These are phyloP conservation scores for Peromyscus californicus DNA, from an alignment of 2,113 vertebrate species.

Conservation along the genomic window DNA sequence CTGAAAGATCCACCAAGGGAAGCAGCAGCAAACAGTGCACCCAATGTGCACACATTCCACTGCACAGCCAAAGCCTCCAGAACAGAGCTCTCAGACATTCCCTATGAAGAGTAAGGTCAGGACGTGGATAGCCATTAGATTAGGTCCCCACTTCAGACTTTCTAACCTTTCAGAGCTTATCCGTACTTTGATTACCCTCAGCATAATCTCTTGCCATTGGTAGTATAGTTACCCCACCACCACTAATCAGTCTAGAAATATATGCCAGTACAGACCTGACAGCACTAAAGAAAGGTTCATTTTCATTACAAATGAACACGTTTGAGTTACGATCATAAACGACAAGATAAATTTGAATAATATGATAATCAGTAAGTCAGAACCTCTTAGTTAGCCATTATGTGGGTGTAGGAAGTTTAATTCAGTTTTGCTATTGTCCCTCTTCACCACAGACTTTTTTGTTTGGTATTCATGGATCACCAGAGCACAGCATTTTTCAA, in stretches of 20 bases:
- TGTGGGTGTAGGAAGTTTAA: background rate
- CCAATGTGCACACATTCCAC: accelerated
- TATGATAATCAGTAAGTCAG: background rate
- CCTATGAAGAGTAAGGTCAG: background rate
- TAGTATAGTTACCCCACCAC: background rate
- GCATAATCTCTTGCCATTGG: background rate
- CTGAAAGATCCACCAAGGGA: background rate
- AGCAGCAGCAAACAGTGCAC: background rate
- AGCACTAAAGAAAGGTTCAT: background rate
- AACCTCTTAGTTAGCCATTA: background rate
- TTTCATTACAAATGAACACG: background rate
- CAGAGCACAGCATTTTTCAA: background rate
- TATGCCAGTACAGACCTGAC: background rate
- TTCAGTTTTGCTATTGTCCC: background rate
- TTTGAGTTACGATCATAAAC: background rate
- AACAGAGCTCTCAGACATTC: background rate
- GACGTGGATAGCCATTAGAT: background rate
- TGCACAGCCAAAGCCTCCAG: background rate
- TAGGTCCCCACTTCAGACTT: background rate
- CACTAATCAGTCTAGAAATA: background rate
- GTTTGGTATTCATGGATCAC: background rate
- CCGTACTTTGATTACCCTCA: background rate
- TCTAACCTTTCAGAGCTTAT: background rate
- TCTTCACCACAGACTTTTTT: background rate
- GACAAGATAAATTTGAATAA: background rate